Evolutionary conservation across 2,888 invertebrate species (phyloP), one percentile per base, ranked within the genome.

Genomic region (Ctena decussata): DNA sequence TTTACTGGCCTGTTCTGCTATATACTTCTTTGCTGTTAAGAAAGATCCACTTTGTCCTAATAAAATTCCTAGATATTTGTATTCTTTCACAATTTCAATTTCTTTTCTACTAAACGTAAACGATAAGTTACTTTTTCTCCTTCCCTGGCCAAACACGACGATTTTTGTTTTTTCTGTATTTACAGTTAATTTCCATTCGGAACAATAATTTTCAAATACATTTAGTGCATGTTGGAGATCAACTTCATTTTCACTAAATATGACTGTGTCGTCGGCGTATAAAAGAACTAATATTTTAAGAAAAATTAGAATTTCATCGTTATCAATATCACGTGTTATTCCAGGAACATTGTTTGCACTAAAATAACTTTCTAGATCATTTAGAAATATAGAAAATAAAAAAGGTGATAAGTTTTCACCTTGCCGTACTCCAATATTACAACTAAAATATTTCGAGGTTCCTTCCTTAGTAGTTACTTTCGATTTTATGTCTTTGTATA

Each of bases 251-350:
- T 73, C 57, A 0, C 80, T 57, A 60, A 84, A 46, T 21, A 84
- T 80, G 11, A 84, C 73, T 8, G 84, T 77, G 53, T 84, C 84
- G 37, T 84, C 80, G 0, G 84, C 84, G 53, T 77, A 82, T 3
- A 81, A 57, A 3, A 81, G 72, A 24, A 80, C 24, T 0, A 84
- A 73, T 27, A 77, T 39, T 77, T 77, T 77, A 5, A 53, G 18
- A 21, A 53, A 53, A 53, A n/a, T n/a, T 21, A n/a, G 5, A 5
- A 53, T 53, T 15, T 53, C 53, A n/a, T 53, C 53, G n/a, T 53
- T n/a, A 53, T 53, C 21, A 5, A 53, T 21, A n/a, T 53, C 21
- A 53, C 53, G 21, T n/a, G 53, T 53, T 53, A 53, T n/a, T n/a
- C 53, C 53, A 53, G 18, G 5, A 18, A n/a, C 53, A n/a, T n/a